A percentile compares a stretch with the other conserved stretches of the same genome.
These are phyloP conservation scores for Drosophila falleni DNA, from an alignment of 2,888 invertebrate species.

Conservation along the genomic window DNA sequence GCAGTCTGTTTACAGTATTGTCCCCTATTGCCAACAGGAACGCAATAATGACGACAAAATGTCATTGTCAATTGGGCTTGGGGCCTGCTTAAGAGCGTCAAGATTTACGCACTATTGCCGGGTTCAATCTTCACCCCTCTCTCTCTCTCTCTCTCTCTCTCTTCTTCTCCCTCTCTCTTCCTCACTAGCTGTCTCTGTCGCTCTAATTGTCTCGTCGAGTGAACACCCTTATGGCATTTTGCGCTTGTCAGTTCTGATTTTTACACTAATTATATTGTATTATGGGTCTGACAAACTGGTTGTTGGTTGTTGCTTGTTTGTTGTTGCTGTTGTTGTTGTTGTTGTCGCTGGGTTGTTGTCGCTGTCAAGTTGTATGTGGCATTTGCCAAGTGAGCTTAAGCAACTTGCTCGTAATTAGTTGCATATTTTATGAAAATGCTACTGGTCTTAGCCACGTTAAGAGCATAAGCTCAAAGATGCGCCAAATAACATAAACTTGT, in stretches of 20 bases:
- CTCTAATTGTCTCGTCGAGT: conserved; percentile 26
- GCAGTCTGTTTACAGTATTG: conserved; percentile 13
- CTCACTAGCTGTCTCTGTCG: background rate
- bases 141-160: background rate
- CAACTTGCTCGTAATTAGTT: conserved; percentile 75
- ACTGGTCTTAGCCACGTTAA: conserved; percentile 23
- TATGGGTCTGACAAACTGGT: conserved; percentile 54
- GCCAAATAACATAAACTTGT: conserved; percentile 9
- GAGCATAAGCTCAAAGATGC: conserved; percentile 6
- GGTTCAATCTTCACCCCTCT: conserved; percentile 21
- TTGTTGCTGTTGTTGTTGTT: conserved; percentile 12
- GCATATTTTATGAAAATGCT: conserved; percentile 72
- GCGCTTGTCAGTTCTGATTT: conserved; percentile 69
- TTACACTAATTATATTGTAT: conserved; percentile 78
- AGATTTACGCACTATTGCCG: conserved; percentile 78
- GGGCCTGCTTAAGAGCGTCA: conserved; percentile 65
- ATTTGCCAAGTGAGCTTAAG: conserved; percentile 39
- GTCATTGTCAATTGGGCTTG: conserved; percentile 75
- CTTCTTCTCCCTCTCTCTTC: conserved; percentile 6
- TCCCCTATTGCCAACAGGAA: conserved; percentile 19
- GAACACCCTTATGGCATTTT: conserved; percentile 52
- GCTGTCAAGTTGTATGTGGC: conserved; percentile 35
- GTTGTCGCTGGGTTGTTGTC: conserved; percentile 15
- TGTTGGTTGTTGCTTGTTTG: conserved; percentile 17
- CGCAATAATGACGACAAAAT: conserved; percentile 70